Evolutionary conservation across 2,888 invertebrate genomes (phyloP), one percentile per base, ranked within the genome.

Genomic region (Pyralis farinalis): DNA sequence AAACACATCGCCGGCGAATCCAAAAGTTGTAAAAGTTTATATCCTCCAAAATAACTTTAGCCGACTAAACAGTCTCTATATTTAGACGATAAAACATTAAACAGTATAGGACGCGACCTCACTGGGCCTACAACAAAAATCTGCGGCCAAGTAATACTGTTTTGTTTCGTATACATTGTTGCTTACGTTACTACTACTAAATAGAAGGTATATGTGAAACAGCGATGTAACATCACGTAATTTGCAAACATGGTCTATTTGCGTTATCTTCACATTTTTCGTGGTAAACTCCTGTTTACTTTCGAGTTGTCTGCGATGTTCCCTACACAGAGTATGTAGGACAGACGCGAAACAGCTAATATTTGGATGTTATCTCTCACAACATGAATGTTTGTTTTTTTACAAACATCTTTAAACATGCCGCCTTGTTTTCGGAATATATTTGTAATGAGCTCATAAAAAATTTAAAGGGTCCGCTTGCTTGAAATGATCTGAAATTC

Each of bases 41-140:
- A 44, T 47, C 49, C 37, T 43, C 58, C 43, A 49, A 65, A 71
- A 71, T 66, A 64, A 51, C 61, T 57, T 63, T 52, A 46, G 55
- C 59, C 63, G 66, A 57, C 68, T 69, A 71, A 71, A 71, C 70
- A 71, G 42, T 49, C 40, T 49, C 58, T 63, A 62, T 56, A 57
- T 58, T 53, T 60, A 65, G 61, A 55, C 36, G 44, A 46, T 55
- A 58, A 55, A 63, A 71, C 61, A 69, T 60, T 58, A 69, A 61
- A 58, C 67, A 68, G 61, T 46, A 45, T 43, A 45, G 49, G 49
- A 55, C 55, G 55, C 56, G 60, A 63, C 63, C 63, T 66, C 54
- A 16, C 16, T 2, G 16, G 2, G 2, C 16, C 16, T 16, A 16
- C 16, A 16, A 16, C 4, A 16, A 16, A 16, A 16, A 16, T 16